These are phyloP conservation scores for Odontomachus brunneus DNA, from an alignment of 1,140 invertebrate species.

Conservation along the genomic window DNA sequence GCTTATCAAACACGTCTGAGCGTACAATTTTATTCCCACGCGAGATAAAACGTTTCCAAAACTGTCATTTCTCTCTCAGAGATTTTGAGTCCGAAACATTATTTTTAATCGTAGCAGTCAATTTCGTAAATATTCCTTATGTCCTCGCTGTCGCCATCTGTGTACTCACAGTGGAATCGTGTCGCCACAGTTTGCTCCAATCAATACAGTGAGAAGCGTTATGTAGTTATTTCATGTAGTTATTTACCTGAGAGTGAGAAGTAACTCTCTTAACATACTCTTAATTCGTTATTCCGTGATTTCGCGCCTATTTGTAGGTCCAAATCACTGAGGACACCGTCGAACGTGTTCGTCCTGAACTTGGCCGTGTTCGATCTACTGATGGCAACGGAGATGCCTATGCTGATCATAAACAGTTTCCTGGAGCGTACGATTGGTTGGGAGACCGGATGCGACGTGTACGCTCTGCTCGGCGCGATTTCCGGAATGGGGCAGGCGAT, in stretches of 20 bases:
- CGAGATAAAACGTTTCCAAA: background rate
- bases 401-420: conserved; percentile 90
- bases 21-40: background rate
- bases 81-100: background rate
- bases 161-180: conserved; percentile 2
- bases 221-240: background rate
- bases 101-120: background rate
- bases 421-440: conserved; percentile 88
- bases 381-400: conserved; percentile 91
- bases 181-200: background rate
- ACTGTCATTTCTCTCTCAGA: too few species aligned
- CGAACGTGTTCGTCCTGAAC: conserved; percentile 93
- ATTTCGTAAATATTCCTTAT: background rate
- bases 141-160: conserved; percentile 43
- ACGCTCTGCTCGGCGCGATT: conserved; percentile 88
- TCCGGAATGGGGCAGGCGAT: conserved; percentile 91
- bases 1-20: background rate
- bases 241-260: background rate
- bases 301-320: conserved; percentile 85
- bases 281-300: background rate
- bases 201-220: background rate
- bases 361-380: conserved; percentile 91
- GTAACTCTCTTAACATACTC: background rate
- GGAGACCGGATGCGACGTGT: conserved; percentile 90
- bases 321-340: conserved; percentile 90